phyloP scores from a whole-genome alignment of 2,113 vertebrate genomes.

The Oenanthe melanoleuca region DNA sequence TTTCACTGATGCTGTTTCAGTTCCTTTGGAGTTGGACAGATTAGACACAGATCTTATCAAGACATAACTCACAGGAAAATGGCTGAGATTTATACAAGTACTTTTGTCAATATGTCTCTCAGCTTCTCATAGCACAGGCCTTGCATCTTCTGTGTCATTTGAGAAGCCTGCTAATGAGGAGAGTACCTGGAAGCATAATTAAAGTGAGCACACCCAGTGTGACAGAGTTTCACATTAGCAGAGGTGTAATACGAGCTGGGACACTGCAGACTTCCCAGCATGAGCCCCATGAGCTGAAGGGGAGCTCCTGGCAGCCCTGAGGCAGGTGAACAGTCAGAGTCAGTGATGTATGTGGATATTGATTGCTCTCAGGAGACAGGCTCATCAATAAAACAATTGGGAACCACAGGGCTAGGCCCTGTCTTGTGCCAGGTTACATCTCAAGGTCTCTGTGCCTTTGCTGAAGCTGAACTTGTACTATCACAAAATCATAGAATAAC shows the following conservation, averaged over 20 bases:
- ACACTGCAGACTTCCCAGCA: neutral
- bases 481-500: neutral
- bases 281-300: rapidly evolving
- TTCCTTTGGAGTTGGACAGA: neutral
- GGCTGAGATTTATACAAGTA: neutral
- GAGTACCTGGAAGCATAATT: neutral
- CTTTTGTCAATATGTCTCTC: neutral
- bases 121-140: neutral
- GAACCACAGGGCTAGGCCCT: neutral
- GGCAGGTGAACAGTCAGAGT: neutral
- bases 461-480: neutral
- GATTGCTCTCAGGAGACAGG: neutral
- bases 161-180: neutral
- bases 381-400: neutral
- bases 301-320: neutral
- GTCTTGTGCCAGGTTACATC: neutral
- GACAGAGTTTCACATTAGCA: neutral
- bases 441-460: neutral
- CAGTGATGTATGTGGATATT: neutral
- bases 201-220: neutral
- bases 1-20: neutral
- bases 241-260: neutral
- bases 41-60: neutral
- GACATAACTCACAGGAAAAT: neutral
- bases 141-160: neutral